Evolutionary conservation across 2,113 vertebrate species (phyloP), one percentile per base, ranked within the genome.

Genomic region (Eubucco bourcierii): DNA sequence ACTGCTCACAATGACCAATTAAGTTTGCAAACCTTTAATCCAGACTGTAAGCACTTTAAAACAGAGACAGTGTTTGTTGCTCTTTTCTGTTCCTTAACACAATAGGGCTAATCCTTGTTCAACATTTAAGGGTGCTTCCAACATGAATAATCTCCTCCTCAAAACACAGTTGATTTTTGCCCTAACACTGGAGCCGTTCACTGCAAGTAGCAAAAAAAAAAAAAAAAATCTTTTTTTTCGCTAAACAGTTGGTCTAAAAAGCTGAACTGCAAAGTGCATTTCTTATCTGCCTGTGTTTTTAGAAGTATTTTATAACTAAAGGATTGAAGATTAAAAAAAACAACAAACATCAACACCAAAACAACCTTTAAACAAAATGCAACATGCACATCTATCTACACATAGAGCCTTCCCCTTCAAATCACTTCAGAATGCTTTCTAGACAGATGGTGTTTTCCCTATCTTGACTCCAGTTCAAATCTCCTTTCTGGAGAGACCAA

Each of bases 361-460:
- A 41, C 53, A 44, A 58, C 10, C 47, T 39, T 76, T 3, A 70
- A 90, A 65, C 14, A 80, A 72, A 82, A 90, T 76, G 59, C 71
- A 89, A 73, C n/a, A 24, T 0, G 7, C 33, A 84, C 71, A 10
- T 31, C 2, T 5, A 87, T 68, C 73, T 37, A 56, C 4, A 7
- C 27, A 63, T 12, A 77, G 41, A 83, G 47, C 73, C 82, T 78
- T 80, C 31, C 64, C 85, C 31, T 88, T 72, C 85, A 88, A 91
- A 94, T 53, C 37, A 6, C 82, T 93, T 78, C 44, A 88, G 92
- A 95, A 90, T 21, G 80, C 56, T 80, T 94, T 90, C 85, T 80
- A 93, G 76, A 91, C 95, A 96, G 95, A 96, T 96, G 95, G 95
- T 95, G 88, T 96, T 95, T 95, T 95, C 92, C 92, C 90, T 88